Conservation (phyloP, 1,140 invertebrate species). For the Drosophila neocordata region DNA sequence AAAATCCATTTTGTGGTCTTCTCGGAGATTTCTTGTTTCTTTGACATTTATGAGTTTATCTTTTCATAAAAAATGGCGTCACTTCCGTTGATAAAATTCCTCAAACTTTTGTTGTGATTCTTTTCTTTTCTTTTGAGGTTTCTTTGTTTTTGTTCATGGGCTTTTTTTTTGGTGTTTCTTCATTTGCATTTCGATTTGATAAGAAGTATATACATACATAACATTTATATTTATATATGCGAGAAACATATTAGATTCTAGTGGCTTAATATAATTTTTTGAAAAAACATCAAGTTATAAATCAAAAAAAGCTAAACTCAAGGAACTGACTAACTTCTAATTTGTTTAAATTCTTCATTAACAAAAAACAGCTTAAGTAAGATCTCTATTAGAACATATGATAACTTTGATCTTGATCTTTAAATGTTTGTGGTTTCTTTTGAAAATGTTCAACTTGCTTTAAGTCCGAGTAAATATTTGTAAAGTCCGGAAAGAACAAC, state of each 20-base stretch:
- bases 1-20: slow-evolving; percentile 6
- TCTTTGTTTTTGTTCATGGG: slow-evolving; percentile 15
- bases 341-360: neutral
- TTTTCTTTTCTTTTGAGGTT: neutral
- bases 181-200: neutral
- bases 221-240: neutral
- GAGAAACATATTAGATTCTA: too few relatives aligned
- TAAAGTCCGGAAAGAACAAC: slow-evolving; percentile 38
- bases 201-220: neutral
- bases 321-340: too few relatives aligned
- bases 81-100: slow-evolving; percentile 48
- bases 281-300: too few relatives aligned
- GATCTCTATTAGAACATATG: neutral
- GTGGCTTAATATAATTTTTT: too few relatives aligned
- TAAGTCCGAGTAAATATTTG: slow-evolving; percentile 59
- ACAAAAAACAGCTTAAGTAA: neutral
- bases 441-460: slow-evolving; percentile 29
- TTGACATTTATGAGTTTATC: slow-evolving; percentile 20
- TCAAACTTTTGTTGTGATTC: slow-evolving; percentile 21
- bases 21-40: slow-evolving; percentile 27
- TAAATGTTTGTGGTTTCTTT: slow-evolving; percentile 13
- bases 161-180: neutral
- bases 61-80: slow-evolving; percentile 9
- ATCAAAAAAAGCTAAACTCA: too few relatives aligned
- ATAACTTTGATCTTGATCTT: slow-evolving; percentile 13